Evolutionary conservation across 2,113 vertebrate species (phyloP).

Genomic region (Tapirus terrestris): DNA sequence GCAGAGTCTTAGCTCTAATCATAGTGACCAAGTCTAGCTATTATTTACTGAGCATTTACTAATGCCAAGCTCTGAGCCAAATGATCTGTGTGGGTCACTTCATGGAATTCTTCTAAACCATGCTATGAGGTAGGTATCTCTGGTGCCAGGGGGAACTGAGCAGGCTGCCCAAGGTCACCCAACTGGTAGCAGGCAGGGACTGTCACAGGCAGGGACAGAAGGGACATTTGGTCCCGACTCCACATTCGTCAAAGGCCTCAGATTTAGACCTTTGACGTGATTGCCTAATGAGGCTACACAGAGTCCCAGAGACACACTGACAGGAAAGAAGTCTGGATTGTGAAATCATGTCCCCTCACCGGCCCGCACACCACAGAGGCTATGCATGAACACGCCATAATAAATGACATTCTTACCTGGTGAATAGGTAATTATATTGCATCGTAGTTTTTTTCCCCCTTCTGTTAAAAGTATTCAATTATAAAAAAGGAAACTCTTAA

Average conservation of each 20-base stretch:
- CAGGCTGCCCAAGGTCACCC: slow-evolving; percentile 23
- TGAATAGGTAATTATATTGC: background rate
- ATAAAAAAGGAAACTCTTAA: slow-evolving; percentile 24
- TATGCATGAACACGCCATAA: background rate
- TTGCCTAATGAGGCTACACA: background rate
- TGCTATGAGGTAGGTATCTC: background rate
- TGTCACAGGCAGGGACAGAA: slow-evolving; percentile 36
- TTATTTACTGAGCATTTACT: slow-evolving; percentile 52
- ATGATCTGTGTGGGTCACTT: background rate
- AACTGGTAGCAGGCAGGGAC: background rate
- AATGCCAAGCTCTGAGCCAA: background rate
- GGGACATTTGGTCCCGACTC: slow-evolving; percentile 23
- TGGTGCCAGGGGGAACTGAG: background rate
- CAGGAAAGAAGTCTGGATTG: slow-evolving; percentile 7
- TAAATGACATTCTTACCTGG: background rate
- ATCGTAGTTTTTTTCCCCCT: background rate
- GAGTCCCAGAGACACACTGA: background rate
- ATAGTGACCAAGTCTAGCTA: background rate
- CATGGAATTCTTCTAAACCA: slow-evolving; percentile 15
- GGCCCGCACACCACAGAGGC: background rate
- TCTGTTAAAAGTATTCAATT: background rate
- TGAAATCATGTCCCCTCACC: background rate
- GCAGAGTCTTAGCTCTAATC: slow-evolving; percentile 10
- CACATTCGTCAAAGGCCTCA: slow-evolving; percentile 23
- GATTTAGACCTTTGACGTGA: slow-evolving; percentile 53